Conservation (phyloP, 2,113 vertebrate species). For the Coptodon bakossiorum region DNA sequence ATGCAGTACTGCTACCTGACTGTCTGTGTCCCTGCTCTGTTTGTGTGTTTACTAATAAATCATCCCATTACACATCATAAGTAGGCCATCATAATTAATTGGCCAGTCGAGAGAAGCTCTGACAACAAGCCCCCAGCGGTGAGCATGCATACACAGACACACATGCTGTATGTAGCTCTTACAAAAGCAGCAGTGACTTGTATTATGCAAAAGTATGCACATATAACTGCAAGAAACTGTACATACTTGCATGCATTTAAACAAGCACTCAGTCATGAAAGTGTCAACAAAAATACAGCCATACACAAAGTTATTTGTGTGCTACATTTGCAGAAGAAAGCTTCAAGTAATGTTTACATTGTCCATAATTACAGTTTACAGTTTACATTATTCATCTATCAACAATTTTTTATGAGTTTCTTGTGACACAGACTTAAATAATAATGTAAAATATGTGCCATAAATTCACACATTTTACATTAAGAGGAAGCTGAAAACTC, state of each 20-base stretch:
- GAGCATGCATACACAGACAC: constrained; percentile 23
- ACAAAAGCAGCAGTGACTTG: not conserved
- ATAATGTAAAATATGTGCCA: not conserved
- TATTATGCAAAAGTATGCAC: not conserved
- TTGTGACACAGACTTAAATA: not conserved
- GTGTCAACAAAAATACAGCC: not conserved
- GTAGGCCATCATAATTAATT: constrained; percentile 81
- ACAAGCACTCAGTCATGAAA: not conserved
- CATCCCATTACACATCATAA: constrained; percentile 79
- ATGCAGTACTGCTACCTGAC: constrained; percentile 41
- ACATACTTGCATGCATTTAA: not conserved
- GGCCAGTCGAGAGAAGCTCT: constrained; percentile 70
- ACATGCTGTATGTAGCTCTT: not conserved
- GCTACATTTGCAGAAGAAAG: not conserved
- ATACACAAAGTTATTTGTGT: constrained; percentile 9
- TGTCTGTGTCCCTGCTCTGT: constrained; percentile 52
- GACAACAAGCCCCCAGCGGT: constrained; percentile 68
- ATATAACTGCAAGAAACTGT: not conserved
- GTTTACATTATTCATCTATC: not conserved
- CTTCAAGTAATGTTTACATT: not conserved
- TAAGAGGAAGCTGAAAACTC: not conserved
- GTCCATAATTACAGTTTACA: not conserved
- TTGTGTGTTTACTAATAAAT: constrained; percentile 79
- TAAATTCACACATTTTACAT: not conserved
- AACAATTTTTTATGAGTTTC: not conserved